These are phyloP conservation scores for Seira ritae DNA, from an alignment of 2,888 invertebrate genomes.

Conservation along the genomic window DNA sequence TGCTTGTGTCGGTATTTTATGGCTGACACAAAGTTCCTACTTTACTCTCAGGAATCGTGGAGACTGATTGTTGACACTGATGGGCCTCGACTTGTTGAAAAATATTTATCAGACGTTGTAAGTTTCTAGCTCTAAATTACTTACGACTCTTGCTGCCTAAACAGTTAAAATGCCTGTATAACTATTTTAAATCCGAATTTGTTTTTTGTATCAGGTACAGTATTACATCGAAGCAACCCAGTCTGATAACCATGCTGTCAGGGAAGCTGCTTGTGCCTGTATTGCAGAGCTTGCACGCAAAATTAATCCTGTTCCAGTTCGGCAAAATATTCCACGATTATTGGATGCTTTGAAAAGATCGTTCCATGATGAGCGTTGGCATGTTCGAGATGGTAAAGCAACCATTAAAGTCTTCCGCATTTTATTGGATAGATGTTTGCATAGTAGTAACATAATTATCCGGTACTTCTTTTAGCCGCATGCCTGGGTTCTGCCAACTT, in stretches of 20 bases:
- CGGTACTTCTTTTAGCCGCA: slow-evolving; percentile 76
- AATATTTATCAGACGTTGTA: slow-evolving; percentile 75
- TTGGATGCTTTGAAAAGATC: slow-evolving; percentile 77
- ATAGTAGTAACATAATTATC: no score
- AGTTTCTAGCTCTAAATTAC: slow-evolving; percentile 24
- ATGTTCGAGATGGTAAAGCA: slow-evolving; percentile 78
- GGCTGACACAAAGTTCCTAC: slow-evolving; percentile 60
- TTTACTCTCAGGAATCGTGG: slow-evolving; percentile 78
- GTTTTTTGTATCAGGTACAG: slow-evolving; percentile 71
- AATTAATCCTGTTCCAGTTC: slow-evolving; percentile 75
- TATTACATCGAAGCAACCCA: slow-evolving; percentile 77
- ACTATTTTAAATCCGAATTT: not conserved
- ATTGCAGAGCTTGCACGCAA: slow-evolving; percentile 79
- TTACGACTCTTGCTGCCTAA: not conserved
- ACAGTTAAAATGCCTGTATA: not conserved
- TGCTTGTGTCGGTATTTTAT: slow-evolving; percentile 78
- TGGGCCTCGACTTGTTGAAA: slow-evolving; percentile 77
- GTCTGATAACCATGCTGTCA: slow-evolving; percentile 79
- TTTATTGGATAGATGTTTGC: no score
- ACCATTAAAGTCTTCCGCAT: not conserved
- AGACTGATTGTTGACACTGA: slow-evolving; percentile 76
- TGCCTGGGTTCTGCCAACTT: slow-evolving; percentile 79
- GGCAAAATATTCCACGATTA: slow-evolving; percentile 76
- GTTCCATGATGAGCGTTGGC: slow-evolving; percentile 79
- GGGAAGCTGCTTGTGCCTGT: slow-evolving; percentile 79